Evolutionary conservation across 1,140 invertebrate species (phyloP).

Genomic region (Drosophila bocki): DNA sequence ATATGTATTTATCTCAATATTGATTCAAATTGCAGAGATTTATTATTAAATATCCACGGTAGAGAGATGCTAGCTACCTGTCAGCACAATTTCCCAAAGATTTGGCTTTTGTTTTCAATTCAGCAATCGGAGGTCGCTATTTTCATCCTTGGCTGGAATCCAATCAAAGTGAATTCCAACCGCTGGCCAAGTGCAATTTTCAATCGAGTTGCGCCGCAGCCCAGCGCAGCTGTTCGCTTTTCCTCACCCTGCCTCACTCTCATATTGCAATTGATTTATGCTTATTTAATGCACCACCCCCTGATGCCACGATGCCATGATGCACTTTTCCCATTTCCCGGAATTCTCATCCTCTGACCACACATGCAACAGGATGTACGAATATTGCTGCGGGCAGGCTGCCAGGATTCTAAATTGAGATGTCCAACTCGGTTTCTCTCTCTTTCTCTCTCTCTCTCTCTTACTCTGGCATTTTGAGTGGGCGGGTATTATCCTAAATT

Average conservation of each 20-base stretch:
- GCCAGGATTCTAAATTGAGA: conserved; percentile 25
- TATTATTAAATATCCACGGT: not conserved
- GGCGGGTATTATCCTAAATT: not conserved
- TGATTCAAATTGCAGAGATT: conserved; percentile 5
- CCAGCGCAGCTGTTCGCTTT: not conserved
- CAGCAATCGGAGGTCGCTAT: not conserved
- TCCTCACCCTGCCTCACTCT: not conserved
- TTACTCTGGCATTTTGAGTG: not conserved
- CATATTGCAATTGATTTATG: conserved; percentile 61
- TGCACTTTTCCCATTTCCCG: conserved; percentile 10
- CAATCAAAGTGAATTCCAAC: conserved; percentile 32
- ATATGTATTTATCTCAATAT: conserved; percentile 5
- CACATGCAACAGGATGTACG: conserved; percentile 47
- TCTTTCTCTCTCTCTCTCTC: not conserved
- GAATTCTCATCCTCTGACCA: conserved; percentile 6
- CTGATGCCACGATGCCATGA: not conserved
- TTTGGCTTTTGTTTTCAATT: conserved; percentile 15
- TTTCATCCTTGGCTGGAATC: conserved; percentile 42
- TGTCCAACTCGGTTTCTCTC: not conserved
- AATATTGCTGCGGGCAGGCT: conserved; percentile 30
- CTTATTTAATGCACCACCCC: conserved; percentile 47
- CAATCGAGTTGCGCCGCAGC: conserved; percentile 5
- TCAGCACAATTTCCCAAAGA: conserved; percentile 51
- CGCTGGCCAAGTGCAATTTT: conserved; percentile 31
- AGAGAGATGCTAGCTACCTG: conserved; percentile 28